Percentiles rank a stretch among this genome's conserved stretches.
phyloP scores from a whole-genome alignment of 1,140 invertebrate species.

The Eriosoma lanigerum region DNA sequence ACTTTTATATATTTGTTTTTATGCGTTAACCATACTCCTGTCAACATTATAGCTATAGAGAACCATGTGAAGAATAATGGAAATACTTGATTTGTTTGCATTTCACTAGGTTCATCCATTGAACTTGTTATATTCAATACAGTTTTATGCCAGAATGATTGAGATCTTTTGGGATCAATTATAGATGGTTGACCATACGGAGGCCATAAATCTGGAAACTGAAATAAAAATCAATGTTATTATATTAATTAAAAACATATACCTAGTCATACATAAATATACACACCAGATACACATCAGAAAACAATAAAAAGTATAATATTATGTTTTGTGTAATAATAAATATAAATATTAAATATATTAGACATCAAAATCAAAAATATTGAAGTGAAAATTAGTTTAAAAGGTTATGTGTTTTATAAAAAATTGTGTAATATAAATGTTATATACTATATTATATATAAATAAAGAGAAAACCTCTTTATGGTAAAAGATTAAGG shows the following conservation, averaged over 20 bases:
- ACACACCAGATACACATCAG: too few relatives aligned
- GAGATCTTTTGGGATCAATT: slow-evolving; percentile 39
- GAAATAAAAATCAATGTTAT: background rate
- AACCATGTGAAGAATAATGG: slow-evolving; percentile 16
- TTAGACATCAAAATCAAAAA: too few relatives aligned
- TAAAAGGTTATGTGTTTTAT: too few relatives aligned
- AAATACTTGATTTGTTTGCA: slow-evolving; percentile 18
- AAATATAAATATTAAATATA: too few relatives aligned
- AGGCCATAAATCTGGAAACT: slow-evolving; percentile 24
- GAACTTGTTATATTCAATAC: slow-evolving; percentile 30
- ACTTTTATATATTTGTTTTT: slow-evolving; percentile 24
- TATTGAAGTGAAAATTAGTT: too few relatives aligned
- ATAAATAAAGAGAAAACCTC: too few relatives aligned
- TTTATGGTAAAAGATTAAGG: too few relatives aligned
- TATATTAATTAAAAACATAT: background rate
- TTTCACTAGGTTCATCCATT: slow-evolving; percentile 20
- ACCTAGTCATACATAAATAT: background rate
- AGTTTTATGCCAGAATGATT: slow-evolving; percentile 37
- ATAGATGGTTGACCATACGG: slow-evolving; percentile 7
- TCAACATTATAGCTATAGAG: background rate
- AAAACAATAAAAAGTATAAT: too few relatives aligned
- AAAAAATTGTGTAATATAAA: too few relatives aligned
- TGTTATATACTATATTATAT: too few relatives aligned
- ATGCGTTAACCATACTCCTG: background rate
- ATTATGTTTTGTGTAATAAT: too few relatives aligned